A percentile compares a stretch with the other conserved stretches of the same genome.
phyloP scores from a whole-genome alignment of 2,797 vertebrate genomes.

The Oreortyx pictus region DNA sequence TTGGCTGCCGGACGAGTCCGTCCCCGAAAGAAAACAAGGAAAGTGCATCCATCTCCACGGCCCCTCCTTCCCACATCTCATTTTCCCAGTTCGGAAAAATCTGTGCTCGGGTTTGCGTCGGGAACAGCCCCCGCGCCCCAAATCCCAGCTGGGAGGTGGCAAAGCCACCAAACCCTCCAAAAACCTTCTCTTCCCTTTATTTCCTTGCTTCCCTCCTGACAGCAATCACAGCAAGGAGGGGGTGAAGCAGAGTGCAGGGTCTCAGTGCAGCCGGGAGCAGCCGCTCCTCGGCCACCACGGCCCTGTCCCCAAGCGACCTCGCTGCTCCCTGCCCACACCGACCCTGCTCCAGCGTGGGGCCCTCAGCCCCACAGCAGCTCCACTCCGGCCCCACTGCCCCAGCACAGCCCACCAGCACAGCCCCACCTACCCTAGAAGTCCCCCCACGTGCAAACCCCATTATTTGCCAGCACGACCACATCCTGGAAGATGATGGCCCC shows the following conservation, averaged over 20 bases:
- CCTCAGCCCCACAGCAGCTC: background rate
- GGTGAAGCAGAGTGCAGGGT: background rate
- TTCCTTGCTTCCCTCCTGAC: background rate
- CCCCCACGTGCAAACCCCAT: accelerated
- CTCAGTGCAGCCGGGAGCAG: background rate
- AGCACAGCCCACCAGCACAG: background rate
- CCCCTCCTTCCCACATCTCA: background rate
- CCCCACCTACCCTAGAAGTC: accelerated
- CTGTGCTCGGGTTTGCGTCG: background rate
- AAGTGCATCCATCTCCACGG: background rate
- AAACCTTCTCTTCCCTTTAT: background rate
- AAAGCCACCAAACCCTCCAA: background rate
- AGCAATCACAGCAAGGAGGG: background rate
- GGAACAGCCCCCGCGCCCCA: background rate
- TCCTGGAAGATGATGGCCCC: accelerated
- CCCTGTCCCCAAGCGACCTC: background rate
- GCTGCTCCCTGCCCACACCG: background rate
- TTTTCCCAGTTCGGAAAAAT: slow-evolving; percentile 22
- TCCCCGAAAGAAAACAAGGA: slow-evolving; percentile 57
- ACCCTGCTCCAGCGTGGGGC: background rate
- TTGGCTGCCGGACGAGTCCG: background rate
- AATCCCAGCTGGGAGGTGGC: background rate
- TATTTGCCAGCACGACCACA: background rate
- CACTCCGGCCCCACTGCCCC: background rate
- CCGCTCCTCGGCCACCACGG: background rate